phyloP scores from a whole-genome alignment of 2,797 vertebrate species.

The Tapirus indicus region DNA sequence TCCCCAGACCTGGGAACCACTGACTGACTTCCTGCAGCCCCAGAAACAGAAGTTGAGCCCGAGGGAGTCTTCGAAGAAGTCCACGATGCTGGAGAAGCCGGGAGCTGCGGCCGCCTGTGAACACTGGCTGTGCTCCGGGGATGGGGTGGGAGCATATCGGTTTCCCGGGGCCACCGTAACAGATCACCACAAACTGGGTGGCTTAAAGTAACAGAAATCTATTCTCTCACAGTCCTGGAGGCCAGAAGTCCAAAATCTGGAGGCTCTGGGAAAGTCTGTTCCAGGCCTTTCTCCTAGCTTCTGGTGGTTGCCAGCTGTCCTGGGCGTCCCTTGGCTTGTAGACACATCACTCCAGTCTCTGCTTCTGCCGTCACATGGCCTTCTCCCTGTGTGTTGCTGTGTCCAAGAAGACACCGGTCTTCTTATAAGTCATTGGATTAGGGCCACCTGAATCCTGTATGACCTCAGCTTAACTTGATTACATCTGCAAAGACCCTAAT shows the following conservation, averaged over 20 bases:
- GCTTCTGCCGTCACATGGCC: not conserved
- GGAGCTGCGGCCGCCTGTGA: not conserved
- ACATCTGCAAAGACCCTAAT: not conserved
- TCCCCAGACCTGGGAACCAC: not conserved
- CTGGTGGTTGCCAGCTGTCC: not conserved
- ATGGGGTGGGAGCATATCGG: fast-evolving
- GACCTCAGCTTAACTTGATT: not conserved
- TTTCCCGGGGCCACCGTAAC: not conserved
- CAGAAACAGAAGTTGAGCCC: not conserved
- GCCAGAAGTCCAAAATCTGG: not conserved
- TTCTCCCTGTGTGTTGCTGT: not conserved
- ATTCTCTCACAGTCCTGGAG: not conserved
- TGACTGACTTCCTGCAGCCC: not conserved
- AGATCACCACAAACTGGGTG: not conserved
- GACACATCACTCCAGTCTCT: not conserved
- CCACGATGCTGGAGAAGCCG: fast-evolving
- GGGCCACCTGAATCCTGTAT: not conserved
- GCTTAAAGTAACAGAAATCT: too few relatives aligned
- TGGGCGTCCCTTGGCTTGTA: not conserved
- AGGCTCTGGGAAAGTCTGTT: not conserved
- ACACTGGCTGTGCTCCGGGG: fast-evolving
- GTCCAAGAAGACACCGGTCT: not conserved
- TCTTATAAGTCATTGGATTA: not conserved
- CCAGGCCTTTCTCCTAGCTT: not conserved
- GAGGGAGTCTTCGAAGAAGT: fast-evolving